Percentiles rank a stretch among this genome's conserved stretches.
phyloP scores from a whole-genome alignment of 2,888 invertebrate genomes.

The Rotaria socialis region DNA sequence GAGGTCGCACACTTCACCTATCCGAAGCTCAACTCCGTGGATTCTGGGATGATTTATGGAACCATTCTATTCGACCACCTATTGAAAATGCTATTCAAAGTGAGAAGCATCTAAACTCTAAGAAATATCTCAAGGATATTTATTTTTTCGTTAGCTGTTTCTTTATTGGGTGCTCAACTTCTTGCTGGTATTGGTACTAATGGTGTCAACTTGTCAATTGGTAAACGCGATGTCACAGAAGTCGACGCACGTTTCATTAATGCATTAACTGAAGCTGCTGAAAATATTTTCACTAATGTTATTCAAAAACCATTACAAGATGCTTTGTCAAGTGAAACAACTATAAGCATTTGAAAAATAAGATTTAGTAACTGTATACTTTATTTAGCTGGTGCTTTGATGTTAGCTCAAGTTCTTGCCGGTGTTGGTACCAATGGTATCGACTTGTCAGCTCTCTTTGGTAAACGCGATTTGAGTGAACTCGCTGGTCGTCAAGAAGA shows the following conservation, averaged over 20 bases:
- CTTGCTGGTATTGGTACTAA: background rate
- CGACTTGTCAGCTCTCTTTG: no score
- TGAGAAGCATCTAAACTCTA: no score
- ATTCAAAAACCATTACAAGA: background rate
- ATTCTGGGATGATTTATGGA: no score
- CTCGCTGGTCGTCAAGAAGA: no score
- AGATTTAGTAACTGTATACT: no score
- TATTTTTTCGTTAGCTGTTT: no score
- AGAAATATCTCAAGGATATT: no score
- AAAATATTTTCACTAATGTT: background rate
- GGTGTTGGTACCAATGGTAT: background rate
- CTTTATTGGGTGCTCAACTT: background rate
- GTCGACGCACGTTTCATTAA: background rate
- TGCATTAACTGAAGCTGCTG: background rate
- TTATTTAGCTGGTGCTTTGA: no score
- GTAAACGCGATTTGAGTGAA: background rate
- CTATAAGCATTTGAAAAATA: background rate
- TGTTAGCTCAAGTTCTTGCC: background rate
- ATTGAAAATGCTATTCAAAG: no score
- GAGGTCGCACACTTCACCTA: background rate
- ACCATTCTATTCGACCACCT: no score
- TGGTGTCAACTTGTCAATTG: background rate
- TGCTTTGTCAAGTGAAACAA: background rate
- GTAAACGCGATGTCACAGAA: background rate
- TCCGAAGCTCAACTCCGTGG: background rate